Percentiles rank a stretch among this genome's conserved stretches.
phyloP scores from a whole-genome alignment of 2,113 vertebrate genomes.

The Nesoenas mayeri region DNA sequence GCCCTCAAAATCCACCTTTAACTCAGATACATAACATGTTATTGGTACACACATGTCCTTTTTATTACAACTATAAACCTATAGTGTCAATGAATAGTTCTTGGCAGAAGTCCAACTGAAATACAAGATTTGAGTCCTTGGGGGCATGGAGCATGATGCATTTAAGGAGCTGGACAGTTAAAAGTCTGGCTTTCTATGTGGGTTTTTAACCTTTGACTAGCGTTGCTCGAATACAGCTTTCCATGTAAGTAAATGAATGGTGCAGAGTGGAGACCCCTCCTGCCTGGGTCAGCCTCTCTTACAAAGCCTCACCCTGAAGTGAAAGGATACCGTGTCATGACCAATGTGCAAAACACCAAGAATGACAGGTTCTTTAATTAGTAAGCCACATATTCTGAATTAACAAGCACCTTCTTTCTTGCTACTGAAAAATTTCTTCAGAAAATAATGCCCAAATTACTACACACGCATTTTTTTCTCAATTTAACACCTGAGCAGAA shows the following conservation, averaged over 20 bases:
- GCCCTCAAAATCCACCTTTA: constrained; percentile 50
- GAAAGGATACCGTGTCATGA: background rate
- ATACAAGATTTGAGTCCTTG: background rate
- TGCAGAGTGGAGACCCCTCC: background rate
- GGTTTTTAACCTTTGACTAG: constrained; percentile 29
- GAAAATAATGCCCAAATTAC: background rate
- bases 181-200: background rate
- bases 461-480: background rate
- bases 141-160: background rate
- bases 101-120: constrained; percentile 25
- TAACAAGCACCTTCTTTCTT: background rate
- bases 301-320: background rate
- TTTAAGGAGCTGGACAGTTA: constrained; percentile 16
- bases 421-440: background rate
- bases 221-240: background rate
- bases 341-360: background rate
- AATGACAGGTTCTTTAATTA: background rate
- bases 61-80: constrained; percentile 62
- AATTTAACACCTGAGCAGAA: background rate
- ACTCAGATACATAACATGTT: constrained; percentile 14
- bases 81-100: background rate
- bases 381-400: background rate
- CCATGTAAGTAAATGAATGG: background rate
- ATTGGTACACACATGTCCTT: constrained; percentile 39
- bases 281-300: background rate